These are phyloP conservation scores for Grus americana DNA, from an alignment of 2,113 vertebrate genomes.

Conservation along the genomic window DNA sequence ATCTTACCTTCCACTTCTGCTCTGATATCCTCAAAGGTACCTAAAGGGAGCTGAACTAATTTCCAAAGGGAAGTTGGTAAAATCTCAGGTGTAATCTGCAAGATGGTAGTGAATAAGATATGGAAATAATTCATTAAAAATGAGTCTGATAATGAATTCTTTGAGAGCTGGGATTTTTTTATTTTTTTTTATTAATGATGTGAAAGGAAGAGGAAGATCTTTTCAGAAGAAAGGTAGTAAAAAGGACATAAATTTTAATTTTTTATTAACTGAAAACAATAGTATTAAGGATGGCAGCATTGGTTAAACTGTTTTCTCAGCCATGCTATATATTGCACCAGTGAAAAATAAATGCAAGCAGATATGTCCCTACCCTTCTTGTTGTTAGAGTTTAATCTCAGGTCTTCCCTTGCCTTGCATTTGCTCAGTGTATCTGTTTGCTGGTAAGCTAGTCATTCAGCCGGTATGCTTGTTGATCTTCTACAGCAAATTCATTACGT, in stretches of 20 bases:
- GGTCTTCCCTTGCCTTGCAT: neutral
- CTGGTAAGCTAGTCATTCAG: neutral
- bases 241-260: neutral
- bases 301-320: neutral
- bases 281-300: neutral
- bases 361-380: neutral
- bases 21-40: neutral
- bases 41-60: neutral
- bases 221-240: neutral
- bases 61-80: neutral
- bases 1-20: neutral
- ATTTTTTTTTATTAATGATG: neutral
- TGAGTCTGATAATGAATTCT: neutral
- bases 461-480: neutral
- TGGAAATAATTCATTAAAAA: neutral
- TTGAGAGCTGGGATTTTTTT: neutral
- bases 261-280: neutral
- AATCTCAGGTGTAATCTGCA: neutral
- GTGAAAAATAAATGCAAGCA: neutral
- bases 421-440: neutral
- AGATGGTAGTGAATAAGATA: neutral
- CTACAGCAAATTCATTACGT: neutral
- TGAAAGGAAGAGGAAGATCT: neutral
- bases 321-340: neutral
- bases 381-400: neutral